Evolutionary conservation across 1,140 invertebrate species (phyloP).

Genomic region (Oscheius sp.): DNA sequence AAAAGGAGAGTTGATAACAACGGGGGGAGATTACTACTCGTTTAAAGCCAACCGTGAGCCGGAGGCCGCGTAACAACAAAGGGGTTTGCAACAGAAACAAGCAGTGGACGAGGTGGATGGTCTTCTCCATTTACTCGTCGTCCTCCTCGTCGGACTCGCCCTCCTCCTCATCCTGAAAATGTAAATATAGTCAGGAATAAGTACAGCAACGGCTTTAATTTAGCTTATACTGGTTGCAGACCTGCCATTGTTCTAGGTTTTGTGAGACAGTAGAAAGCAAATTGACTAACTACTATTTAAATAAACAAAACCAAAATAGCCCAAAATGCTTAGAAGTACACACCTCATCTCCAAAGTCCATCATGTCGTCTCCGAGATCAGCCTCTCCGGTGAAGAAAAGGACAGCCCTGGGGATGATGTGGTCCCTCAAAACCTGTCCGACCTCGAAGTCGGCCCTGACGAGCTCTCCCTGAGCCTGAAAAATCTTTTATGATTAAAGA

Average conservation of each 20-base stretch:
- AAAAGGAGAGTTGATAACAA: too few species aligned
- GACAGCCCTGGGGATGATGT: constrained; percentile 63
- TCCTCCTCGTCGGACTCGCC: not conserved
- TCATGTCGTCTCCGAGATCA: constrained; percentile 48
- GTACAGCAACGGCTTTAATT: not conserved
- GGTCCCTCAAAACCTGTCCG: constrained; percentile 65
- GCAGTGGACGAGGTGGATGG: not conserved
- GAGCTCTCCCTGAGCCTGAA: constrained; percentile 42
- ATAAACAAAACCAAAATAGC: not conserved
- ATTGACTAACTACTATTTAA: not conserved
- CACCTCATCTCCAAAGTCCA: constrained; percentile 38
- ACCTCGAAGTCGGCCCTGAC: constrained; percentile 66
- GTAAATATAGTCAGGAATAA: constrained; percentile 2
- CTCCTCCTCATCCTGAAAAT: not conserved
- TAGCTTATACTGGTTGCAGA: not conserved
- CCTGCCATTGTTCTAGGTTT: not conserved
- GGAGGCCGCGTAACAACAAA: constrained; percentile 7
- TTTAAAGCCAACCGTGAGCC: not conserved
- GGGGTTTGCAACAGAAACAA: constrained; percentile 9
- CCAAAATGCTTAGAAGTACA: not conserved
- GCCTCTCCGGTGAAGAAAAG: constrained; percentile 65
- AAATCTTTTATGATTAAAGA: not conserved
- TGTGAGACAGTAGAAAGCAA: not conserved
- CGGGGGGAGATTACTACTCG: not conserved
- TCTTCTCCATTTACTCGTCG: not conserved